Percentiles rank a stretch among this genome's conserved stretches.
phyloP scores from a whole-genome alignment of 2,888 invertebrate genomes.

The Digitonthophagus gazella region DNA sequence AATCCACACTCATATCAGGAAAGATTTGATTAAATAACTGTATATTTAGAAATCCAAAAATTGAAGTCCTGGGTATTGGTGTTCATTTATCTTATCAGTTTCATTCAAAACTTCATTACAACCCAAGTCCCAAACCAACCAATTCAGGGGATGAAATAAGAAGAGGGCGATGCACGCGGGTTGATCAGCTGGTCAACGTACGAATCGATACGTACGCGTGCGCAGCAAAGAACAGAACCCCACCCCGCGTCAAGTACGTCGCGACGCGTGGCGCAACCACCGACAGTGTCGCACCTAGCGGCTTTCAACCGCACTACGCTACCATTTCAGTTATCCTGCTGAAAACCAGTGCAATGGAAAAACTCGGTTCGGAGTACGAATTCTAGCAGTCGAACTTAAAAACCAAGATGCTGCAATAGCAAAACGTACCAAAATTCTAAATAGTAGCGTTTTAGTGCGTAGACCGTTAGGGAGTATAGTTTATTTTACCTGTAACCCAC shows the following conservation, averaged over 20 bases:
- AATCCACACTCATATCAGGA: too few species aligned
- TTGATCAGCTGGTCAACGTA: conserved; percentile 35
- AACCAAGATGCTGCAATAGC: not conserved
- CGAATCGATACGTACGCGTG: conserved; percentile 43
- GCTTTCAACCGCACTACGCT: conserved; percentile 39
- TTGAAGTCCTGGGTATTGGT: not conserved
- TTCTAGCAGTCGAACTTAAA: not conserved
- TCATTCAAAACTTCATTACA: not conserved
- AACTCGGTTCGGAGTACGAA: not conserved
- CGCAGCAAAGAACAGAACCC: conserved; percentile 35
- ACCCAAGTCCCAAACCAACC: not conserved
- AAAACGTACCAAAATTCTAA: not conserved
- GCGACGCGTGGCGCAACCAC: conserved; percentile 37
- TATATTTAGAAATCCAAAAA: too few species aligned
- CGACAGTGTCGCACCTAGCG: conserved; percentile 46
- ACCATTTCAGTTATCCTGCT: conserved; percentile 7
- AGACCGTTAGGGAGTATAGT: not conserved
- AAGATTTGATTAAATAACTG: too few species aligned
- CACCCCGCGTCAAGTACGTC: conserved; percentile 36
- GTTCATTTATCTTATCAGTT: not conserved
- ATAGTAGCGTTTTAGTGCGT: not conserved
- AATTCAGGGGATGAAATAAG: not conserved
- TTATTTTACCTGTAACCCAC: conserved; percentile 1
- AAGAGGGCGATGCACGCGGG: not conserved
- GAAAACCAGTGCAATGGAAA: conserved; percentile 7